phyloP scores from a whole-genome alignment of 2,113 vertebrate genomes.

The Myiagra hebetior region DNA sequence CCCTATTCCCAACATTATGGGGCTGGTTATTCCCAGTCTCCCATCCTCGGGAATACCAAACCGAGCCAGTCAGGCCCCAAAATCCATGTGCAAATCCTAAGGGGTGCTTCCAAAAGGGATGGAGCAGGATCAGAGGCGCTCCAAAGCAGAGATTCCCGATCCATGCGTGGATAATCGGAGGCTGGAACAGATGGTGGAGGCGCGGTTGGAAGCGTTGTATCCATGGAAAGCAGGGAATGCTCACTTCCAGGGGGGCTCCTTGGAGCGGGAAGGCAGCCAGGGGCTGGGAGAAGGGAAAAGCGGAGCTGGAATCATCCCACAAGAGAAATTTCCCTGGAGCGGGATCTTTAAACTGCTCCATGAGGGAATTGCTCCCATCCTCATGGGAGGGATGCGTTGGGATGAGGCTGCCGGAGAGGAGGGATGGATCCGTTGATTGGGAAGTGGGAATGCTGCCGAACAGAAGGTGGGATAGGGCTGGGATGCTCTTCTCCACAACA shows the following conservation, averaged over 20 bases:
- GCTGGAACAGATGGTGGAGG: constrained; percentile 1
- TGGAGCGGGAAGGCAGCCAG: not conserved
- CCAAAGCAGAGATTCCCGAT: not conserved
- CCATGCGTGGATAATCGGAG: not conserved
- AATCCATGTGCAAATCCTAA: rapidly evolving
- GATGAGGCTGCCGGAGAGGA: not conserved
- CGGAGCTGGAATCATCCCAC: rapidly evolving
- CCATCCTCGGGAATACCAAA: not conserved
- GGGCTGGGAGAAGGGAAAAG: not conserved
- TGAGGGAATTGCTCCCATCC: rapidly evolving
- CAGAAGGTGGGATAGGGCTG: not conserved
- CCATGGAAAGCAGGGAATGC: not conserved
- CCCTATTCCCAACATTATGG: not conserved
- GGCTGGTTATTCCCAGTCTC: too few relatives aligned
- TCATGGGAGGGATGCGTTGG: not conserved
- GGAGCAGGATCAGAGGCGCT: rapidly evolving
- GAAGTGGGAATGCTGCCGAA: not conserved
- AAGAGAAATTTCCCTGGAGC: rapidly evolving
- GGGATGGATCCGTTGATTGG: not conserved
- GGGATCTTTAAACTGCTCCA: rapidly evolving
- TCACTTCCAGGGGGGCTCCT: not conserved
- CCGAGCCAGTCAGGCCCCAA: rapidly evolving
- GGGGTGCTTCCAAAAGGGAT: rapidly evolving
- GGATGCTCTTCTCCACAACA: not conserved
- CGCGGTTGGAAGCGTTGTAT: not conserved